Percentiles rank a stretch among this genome's conserved stretches.
These are phyloP conservation scores for Spilogale gracilis DNA, from an alignment of 2,113 vertebrate species.

Conservation along the genomic window DNA sequence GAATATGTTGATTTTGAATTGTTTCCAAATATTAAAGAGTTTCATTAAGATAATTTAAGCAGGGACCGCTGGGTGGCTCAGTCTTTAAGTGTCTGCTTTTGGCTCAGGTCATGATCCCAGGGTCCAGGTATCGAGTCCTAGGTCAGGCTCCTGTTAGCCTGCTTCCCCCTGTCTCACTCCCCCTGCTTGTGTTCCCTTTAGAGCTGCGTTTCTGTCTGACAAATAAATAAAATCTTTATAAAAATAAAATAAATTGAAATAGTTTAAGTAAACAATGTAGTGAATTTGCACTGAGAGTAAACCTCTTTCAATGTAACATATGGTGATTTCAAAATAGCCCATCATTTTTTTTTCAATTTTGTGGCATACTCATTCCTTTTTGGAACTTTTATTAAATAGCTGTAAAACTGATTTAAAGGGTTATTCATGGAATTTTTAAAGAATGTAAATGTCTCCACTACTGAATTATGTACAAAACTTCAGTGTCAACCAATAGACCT, in stretches of 20 bases:
- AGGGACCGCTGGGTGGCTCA: too few relatives aligned
- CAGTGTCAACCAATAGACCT: not conserved
- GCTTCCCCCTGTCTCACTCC: too few relatives aligned
- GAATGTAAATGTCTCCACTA: not conserved
- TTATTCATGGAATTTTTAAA: not conserved
- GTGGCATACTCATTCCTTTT: not conserved
- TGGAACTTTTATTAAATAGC: not conserved
- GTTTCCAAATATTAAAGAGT: conserved; percentile 20
- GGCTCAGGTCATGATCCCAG: too few relatives aligned
- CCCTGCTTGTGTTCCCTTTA: too few relatives aligned
- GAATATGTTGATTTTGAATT: not conserved
- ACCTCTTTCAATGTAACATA: conserved; percentile 2
- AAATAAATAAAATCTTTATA: too few relatives aligned
- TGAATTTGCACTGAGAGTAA: not conserved
- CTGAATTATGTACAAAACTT: not conserved
- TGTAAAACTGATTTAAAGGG: not conserved
- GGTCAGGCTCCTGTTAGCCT: too few relatives aligned
- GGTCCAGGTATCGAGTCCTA: too few relatives aligned
- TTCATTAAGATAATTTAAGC: conserved; percentile 3
- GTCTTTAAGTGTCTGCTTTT: too few relatives aligned
- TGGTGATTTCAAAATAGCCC: not conserved
- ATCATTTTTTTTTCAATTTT: not conserved
- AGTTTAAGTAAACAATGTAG: not conserved
- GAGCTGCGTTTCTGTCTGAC: too few relatives aligned
- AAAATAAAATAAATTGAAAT: not conserved